These are phyloP conservation scores for Globia sparganii DNA, from an alignment of 2,888 invertebrate species.

Conservation along the genomic window DNA sequence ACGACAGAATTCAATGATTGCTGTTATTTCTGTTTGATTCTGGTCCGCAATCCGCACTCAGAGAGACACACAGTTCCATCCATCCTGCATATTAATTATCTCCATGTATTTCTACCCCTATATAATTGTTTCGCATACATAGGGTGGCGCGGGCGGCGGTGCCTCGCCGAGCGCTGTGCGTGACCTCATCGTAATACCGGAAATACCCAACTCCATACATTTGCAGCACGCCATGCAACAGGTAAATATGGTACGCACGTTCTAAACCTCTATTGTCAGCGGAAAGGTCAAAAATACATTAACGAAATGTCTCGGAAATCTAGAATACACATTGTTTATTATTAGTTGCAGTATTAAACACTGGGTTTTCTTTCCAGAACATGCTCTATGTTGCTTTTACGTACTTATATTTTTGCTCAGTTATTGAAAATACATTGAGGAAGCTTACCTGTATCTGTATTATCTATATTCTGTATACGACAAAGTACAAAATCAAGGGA, in stretches of 20 bases:
- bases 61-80: background rate
- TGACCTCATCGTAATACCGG: slow-evolving; percentile 88
- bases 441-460: background rate
- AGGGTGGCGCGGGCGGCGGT: slow-evolving; percentile 79
- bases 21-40: background rate
- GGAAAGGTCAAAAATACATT: background rate
- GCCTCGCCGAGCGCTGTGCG: slow-evolving; percentile 82
- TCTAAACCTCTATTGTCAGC: background rate
- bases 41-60: background rate
- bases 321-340: background rate
- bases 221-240: slow-evolving; percentile 89
- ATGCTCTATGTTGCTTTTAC: background rate
- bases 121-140: slow-evolving; percentile 39
- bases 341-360: background rate
- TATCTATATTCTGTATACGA: background rate
- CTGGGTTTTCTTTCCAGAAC: background rate
- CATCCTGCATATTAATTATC: background rate
- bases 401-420: background rate
- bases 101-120: slow-evolving; percentile 42
- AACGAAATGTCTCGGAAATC: background rate
- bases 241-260: slow-evolving; percentile 71
- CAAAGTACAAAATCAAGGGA: background rate
- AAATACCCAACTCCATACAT: slow-evolving; percentile 84
- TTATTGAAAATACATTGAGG: background rate
- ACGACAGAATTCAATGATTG: background rate